Evolutionary conservation across 2,888 invertebrate species (phyloP).

Genomic region (Lissonota sp.): DNA sequence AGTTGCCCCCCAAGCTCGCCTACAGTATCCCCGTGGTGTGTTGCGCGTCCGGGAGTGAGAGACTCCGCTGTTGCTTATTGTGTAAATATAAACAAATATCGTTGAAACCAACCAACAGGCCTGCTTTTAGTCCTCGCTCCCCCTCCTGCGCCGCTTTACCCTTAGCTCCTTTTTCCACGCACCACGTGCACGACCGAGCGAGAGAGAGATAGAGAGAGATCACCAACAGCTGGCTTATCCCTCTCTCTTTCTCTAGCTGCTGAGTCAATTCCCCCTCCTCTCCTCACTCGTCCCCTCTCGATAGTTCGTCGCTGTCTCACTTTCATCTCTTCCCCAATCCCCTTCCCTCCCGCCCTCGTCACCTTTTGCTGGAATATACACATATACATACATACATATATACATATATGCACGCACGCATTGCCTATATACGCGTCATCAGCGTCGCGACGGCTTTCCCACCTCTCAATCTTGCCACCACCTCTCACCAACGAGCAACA

Average conservation of each 20-base stretch:
- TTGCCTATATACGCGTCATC: conserved; percentile 66
- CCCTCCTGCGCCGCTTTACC: conserved; percentile 35
- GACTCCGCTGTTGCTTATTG: conserved; percentile 82
- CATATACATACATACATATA: too few species aligned
- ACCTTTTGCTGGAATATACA: conserved; percentile 46
- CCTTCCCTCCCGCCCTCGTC: conserved; percentile 57
- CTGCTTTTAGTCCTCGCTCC: conserved; percentile 80
- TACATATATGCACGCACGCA: conserved; percentile 17
- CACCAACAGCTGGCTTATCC: conserved; percentile 57
- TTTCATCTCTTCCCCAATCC: conserved; percentile 29
- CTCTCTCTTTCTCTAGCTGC: conserved; percentile 57
- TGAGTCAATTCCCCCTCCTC: conserved; percentile 57
- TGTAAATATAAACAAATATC: conserved; percentile 84
- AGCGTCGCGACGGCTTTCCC: conserved; percentile 65
- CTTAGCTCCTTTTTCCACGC: conserved; percentile 33
- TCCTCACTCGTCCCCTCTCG: conserved; percentile 53
- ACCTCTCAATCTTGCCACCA: conserved; percentile 66
- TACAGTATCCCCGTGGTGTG: conserved; percentile 36
- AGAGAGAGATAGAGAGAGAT: conserved; percentile 36
- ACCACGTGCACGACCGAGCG: conserved; percentile 60
- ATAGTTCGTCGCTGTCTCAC: conserved; percentile 36
- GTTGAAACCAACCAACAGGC: conserved; percentile 84
- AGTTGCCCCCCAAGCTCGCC: conserved; percentile 3
- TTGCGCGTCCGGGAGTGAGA: conserved; percentile 72
- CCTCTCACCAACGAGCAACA: conserved; percentile 60